These are phyloP conservation scores for Aplodontia rufa DNA, from an alignment of 2,113 vertebrate genomes.

Conservation along the genomic window DNA sequence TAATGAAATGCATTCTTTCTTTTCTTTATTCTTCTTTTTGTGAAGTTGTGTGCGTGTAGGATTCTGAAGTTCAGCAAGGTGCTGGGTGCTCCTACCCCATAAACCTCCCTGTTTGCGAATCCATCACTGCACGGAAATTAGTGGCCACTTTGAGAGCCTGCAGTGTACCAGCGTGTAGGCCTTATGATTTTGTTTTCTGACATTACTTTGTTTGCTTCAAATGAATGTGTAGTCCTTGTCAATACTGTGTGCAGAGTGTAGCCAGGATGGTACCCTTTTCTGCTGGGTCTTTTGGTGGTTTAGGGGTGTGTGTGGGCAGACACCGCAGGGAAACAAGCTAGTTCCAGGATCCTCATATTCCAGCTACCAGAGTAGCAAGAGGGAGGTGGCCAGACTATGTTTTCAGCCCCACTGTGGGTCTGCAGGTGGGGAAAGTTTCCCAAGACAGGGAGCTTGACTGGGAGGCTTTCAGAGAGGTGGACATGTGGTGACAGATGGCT, in stretches of 20 bases:
- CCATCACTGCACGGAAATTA: not conserved
- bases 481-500: slow-evolving; percentile 2
- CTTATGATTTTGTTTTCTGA: not conserved
- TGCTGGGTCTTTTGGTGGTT: not conserved
- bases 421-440: not conserved
- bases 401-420: not conserved
- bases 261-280: not conserved
- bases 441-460: not conserved
- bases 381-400: not conserved
- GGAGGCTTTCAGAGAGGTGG: not conserved
- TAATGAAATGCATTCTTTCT: not conserved
- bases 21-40: not conserved
- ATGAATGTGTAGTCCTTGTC: not conserved
- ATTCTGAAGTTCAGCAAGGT: not conserved
- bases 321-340: not conserved
- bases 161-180: not conserved
- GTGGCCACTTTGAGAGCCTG: not conserved
- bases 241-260: not conserved
- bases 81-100: accelerated
- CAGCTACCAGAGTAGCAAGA: not conserved
- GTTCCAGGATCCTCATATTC: not conserved
- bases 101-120: not conserved
- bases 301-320: not conserved
- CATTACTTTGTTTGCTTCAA: not conserved
- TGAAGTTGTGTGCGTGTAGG: not conserved